phyloP scores from a whole-genome alignment of 2,888 invertebrate genomes.

The Drosophila peninsularis region DNA sequence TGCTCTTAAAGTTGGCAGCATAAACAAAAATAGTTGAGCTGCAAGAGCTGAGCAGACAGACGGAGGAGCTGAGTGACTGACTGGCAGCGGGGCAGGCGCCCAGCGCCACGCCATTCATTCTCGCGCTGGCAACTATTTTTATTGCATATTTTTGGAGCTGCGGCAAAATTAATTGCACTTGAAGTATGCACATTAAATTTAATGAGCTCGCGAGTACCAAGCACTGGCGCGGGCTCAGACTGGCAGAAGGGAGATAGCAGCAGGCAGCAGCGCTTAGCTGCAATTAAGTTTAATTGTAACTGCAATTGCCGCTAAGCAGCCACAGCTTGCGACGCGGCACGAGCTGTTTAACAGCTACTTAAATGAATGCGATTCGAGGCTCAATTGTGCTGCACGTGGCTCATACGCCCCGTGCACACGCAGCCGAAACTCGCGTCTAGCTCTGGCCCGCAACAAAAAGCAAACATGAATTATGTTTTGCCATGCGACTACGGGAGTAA shows the following conservation, averaged over 20 bases:
- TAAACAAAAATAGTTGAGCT: slow-evolving; percentile 34
- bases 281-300: slow-evolving; percentile 72
- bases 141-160: slow-evolving; percentile 71
- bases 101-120: slow-evolving; percentile 47
- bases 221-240: background rate
- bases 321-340: slow-evolving; percentile 40
- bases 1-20: slow-evolving; percentile 45
- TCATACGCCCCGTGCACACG: slow-evolving; percentile 54
- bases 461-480: slow-evolving; percentile 10
- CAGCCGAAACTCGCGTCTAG: slow-evolving; percentile 3
- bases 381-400: slow-evolving; percentile 59
- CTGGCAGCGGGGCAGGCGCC: slow-evolving; percentile 1
- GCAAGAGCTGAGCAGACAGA: background rate
- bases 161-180: slow-evolving; percentile 71
- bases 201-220: slow-evolving; percentile 60
- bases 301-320: slow-evolving; percentile 69
- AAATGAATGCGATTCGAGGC: slow-evolving; percentile 32
- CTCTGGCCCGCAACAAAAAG: background rate
- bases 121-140: slow-evolving; percentile 64
- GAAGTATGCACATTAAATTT: slow-evolving; percentile 76
- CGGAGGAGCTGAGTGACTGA: background rate
- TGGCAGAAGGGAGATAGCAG: slow-evolving; percentile 5
- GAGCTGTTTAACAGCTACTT: slow-evolving; percentile 73
- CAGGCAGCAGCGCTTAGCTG: slow-evolving; percentile 54
- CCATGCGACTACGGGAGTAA: slow-evolving; percentile 49